Conservation (phyloP, 2,888 invertebrate species). For the Caradrina clavipalpis region DNA sequence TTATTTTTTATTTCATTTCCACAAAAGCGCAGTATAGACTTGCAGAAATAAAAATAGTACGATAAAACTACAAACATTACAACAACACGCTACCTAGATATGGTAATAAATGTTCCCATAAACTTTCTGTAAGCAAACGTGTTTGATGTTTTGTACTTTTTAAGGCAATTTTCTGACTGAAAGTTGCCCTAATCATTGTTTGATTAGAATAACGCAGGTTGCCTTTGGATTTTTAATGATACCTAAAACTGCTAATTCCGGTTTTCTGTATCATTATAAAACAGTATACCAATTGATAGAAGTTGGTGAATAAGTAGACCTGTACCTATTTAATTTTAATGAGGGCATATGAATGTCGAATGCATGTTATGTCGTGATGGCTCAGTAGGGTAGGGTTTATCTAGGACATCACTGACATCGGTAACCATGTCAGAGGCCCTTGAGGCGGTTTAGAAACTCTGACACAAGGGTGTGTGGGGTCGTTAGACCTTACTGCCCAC, state of each 20-base stretch:
- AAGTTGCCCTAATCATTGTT: background rate
- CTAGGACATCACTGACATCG: no score
- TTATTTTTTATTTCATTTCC: conserved; percentile 26
- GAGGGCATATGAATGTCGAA: no score
- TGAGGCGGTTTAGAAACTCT: no score
- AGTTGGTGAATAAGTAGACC: background rate
- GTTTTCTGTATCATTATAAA: background rate
- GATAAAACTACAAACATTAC: conserved; percentile 47
- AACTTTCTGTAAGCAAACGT: conserved; percentile 25
- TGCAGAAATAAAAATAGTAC: conserved; percentile 49
- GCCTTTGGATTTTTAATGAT: background rate
- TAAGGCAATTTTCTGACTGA: background rate
- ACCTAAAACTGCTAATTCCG: background rate
- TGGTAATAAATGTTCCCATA: conserved; percentile 34
- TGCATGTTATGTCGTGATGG: no score
- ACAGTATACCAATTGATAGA: background rate
- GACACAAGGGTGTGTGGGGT: no score
- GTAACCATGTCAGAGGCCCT: no score
- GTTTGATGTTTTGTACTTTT: conserved; percentile 6
- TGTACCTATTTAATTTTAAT: background rate
- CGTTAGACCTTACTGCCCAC: no score
- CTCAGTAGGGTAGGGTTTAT: no score
- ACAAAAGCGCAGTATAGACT: conserved; percentile 23
- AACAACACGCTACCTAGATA: conserved; percentile 50
- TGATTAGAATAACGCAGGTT: conserved; percentile 3